Evolutionary conservation across 2,797 vertebrate genomes (phyloP), one percentile per base, ranked within the genome.

Genomic region (Myoxocephalus aenaeus): DNA sequence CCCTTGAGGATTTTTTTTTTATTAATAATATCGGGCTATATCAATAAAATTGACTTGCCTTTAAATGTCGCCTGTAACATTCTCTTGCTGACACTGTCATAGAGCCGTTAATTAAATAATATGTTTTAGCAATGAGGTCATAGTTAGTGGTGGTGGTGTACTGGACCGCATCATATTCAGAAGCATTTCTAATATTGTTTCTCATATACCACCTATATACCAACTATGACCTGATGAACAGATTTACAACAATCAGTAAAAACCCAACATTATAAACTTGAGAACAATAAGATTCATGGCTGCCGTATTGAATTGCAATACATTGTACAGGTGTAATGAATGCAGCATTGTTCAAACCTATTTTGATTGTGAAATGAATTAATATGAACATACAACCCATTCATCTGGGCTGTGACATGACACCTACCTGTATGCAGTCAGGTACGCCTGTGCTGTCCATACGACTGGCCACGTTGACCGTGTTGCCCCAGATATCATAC

Each of bases 371-470:
- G 1, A 70, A 32, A 42, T 62, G 9, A 1, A 59, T 40, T 7
- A 2, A 42, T 32, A 27, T 4, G 9, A 1, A 65, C 3, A 38
- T 1, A 36, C 46, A 40, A 53, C 6, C 1, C 7, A 44, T 22
- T 56, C 18, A 61, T 36, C 11, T 58, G 1, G 17, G 13, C 5
- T 59, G n/a, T 50, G 12, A 13, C 11, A 44, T 40, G 34, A 64
- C 29, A 22, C 74, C 29, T 73, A 98, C 98, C 96, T 99, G 98
- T 92, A 99, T 99, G 87, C 96, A 86, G 83, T 99, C 97, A 1
- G 98, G 98, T 66, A 99, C 97, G 0, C 98, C 98, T 1, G 98
- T 99, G 85, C 98, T 99, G 95, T 99, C 98, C 98, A 99, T 99
- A 17, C 98, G 96, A 93, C 98, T 99, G 92, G 98, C 98, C 92